Conservation (phyloP, 2,888 invertebrate genomes). For the Icerya purchasi region DNA sequence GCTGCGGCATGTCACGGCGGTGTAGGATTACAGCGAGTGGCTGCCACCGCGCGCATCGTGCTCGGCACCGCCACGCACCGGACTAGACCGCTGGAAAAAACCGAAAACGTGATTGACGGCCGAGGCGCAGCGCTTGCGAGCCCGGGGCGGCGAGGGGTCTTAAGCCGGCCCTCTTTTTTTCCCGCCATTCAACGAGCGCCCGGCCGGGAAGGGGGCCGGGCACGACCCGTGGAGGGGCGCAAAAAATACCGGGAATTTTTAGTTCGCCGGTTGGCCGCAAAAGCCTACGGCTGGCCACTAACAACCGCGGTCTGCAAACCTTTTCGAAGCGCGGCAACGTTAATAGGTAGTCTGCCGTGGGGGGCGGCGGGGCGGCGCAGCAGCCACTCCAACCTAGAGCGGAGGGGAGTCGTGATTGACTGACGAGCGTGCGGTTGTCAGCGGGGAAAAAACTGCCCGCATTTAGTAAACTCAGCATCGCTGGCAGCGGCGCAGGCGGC, state of each 20-base stretch:
- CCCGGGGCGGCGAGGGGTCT: conserved; percentile 10
- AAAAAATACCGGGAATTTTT: conserved; percentile 18
- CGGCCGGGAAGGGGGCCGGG: conserved; percentile 28
- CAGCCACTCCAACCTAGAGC: no score
- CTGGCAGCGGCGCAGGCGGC: conserved; percentile 22
- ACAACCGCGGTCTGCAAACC: conserved; percentile 20
- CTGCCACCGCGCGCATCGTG: not conserved
- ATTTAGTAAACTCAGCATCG: conserved; percentile 1
- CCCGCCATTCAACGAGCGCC: conserved; percentile 33
- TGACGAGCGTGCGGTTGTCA: not conserved
- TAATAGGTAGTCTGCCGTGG: no score
- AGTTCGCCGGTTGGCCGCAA: conserved; percentile 22
- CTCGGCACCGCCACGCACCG: not conserved
- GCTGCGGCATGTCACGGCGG: not conserved
- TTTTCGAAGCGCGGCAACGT: no score
- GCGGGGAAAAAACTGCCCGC: conserved; percentile 13
- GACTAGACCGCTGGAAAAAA: not conserved
- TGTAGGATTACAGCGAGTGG: not conserved
- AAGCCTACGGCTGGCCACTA: conserved; percentile 21
- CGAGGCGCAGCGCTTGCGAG: not conserved
- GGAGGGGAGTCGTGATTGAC: not conserved
- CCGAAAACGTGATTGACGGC: not conserved
- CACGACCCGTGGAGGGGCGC: conserved; percentile 13
- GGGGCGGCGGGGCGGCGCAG: no score
- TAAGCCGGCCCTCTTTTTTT: conserved; percentile 30